Evolutionary conservation across 2,797 vertebrate genomes (phyloP).

Genomic region (Atherinosoma microstoma): DNA sequence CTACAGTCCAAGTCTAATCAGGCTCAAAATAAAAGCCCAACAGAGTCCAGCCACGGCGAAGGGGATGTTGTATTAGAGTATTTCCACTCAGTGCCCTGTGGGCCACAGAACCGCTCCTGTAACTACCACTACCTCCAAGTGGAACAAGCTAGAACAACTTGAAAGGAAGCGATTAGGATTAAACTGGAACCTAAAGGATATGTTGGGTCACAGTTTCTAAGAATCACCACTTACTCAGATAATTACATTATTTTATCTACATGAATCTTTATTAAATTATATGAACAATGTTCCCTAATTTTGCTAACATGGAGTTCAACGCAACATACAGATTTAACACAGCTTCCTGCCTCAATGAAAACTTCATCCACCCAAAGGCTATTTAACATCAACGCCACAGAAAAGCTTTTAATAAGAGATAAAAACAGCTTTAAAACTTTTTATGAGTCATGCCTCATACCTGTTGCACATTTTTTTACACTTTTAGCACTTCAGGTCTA

Average conservation of each 20-base stretch:
- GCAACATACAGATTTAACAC: constrained; percentile 1
- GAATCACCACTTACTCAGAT: neutral
- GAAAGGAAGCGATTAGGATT: neutral
- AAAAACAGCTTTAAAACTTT: neutral
- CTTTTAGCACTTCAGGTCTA: neutral
- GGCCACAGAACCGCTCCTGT: neutral
- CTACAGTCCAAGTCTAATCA: too few relatives aligned
- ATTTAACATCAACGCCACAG: constrained; percentile 19
- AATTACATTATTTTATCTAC: neutral
- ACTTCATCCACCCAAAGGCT: constrained; percentile 24
- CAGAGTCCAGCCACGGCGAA: too few relatives aligned
- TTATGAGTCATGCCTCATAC: neutral
- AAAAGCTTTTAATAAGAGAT: constrained; percentile 22
- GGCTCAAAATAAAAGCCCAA: neutral
- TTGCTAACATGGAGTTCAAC: constrained; percentile 11
- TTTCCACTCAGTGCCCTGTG: neutral
- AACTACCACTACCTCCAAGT: neutral
- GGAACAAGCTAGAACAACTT: neutral
- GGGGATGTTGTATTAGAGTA: neutral
- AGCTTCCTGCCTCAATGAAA: constrained; percentile 19
- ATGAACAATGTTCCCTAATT: neutral
- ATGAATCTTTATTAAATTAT: neutral
- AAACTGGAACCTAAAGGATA: neutral
- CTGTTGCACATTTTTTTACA: neutral
- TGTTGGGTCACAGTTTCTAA: neutral